Evolutionary conservation across 2,888 invertebrate genomes (phyloP).

Genomic region (Mythimna pallens): DNA sequence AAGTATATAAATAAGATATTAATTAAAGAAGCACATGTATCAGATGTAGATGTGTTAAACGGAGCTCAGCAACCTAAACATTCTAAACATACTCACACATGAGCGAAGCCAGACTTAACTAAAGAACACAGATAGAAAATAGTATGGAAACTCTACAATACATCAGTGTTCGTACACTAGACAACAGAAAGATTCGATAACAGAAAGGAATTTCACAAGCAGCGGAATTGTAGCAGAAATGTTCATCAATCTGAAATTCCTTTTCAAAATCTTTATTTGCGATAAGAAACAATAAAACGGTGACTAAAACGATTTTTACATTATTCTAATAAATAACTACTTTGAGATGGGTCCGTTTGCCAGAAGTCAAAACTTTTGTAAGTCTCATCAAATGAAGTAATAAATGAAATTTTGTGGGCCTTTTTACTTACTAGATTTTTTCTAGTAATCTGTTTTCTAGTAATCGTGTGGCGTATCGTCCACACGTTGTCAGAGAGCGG

Average conservation of each 20-base stretch:
- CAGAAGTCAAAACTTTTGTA: too few species aligned
- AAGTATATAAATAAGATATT: neutral
- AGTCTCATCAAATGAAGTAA: too few species aligned
- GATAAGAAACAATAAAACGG: too few species aligned
- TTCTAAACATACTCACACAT: slow-evolving; percentile 64
- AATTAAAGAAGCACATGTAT: slow-evolving; percentile 12
- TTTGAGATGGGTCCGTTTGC: too few species aligned
- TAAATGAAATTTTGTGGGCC: too few species aligned
- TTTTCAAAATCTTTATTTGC: neutral
- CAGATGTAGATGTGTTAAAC: slow-evolving; percentile 45
- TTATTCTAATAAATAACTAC: too few species aligned
- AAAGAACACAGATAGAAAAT: slow-evolving; percentile 34
- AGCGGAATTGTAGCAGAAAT: neutral
- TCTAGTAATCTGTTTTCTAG: slow-evolving; percentile 13
- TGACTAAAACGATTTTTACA: too few species aligned
- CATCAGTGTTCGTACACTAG: neutral
- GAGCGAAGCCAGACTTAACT: slow-evolving; percentile 57
- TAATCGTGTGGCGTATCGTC: neutral
- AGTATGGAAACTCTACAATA: neutral
- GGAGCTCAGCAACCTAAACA: slow-evolving; percentile 58
- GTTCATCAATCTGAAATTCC: neutral
- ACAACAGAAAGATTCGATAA: neutral
- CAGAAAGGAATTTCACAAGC: neutral
- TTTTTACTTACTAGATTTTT: neutral
- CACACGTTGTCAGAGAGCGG: slow-evolving; percentile 58